Evolutionary conservation across 2,888 invertebrate species (phyloP).

Genomic region (Trilocha varians): DNA sequence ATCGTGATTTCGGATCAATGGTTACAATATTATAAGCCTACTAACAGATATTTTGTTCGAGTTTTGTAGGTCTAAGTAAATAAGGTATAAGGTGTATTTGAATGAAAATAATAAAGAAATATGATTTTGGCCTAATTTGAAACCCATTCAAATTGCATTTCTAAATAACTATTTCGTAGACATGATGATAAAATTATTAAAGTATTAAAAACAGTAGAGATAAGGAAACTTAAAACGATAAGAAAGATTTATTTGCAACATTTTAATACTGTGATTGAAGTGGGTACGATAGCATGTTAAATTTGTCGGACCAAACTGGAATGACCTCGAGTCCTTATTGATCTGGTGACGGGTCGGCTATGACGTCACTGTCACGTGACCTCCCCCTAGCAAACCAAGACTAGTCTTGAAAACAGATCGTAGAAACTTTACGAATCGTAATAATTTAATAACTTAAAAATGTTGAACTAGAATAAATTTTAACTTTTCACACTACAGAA

Average conservation of each 20-base stretch:
- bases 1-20: too few relatives aligned
- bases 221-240: background rate
- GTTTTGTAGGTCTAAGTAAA: too few relatives aligned
- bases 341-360: slow-evolving; percentile 52
- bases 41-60: too few relatives aligned
- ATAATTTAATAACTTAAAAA: background rate
- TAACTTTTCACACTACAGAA: background rate
- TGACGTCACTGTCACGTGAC: slow-evolving; percentile 48
- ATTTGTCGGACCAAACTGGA: slow-evolving; percentile 22
- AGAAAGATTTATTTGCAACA: too few relatives aligned
- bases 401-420: background rate
- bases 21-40: too few relatives aligned
- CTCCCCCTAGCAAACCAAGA: slow-evolving; percentile 19
- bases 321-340: slow-evolving; percentile 64
- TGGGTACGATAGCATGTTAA: slow-evolving; percentile 6
- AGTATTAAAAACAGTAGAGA: background rate
- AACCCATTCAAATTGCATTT: too few relatives aligned
- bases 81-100: too few relatives aligned
- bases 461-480: background rate
- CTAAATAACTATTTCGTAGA: background rate
- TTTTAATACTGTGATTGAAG: too few relatives aligned
- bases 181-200: background rate
- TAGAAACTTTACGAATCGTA: background rate
- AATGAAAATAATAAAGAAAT: too few relatives aligned
- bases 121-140: too few relatives aligned